These are phyloP conservation scores for Gobio occitaniae DNA, from an alignment of 2,797 vertebrate genomes.

Conservation along the genomic window DNA sequence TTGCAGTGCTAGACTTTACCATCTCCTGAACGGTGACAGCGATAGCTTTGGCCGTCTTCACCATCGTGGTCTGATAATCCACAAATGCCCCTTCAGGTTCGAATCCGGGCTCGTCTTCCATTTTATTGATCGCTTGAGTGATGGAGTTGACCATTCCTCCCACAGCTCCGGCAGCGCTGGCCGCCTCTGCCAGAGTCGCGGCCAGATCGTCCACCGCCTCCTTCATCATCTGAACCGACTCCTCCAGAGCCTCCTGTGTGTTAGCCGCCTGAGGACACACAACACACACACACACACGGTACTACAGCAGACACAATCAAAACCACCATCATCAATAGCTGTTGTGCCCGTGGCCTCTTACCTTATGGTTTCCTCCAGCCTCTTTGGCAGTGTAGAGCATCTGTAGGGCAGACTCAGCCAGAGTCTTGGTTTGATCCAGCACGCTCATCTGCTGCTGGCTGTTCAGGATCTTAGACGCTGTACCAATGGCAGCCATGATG, in stretches of 20 bases:
- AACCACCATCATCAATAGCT: background rate
- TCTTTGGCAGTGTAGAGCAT: slow-evolving; percentile 98
- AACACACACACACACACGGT: background rate
- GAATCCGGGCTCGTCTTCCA: slow-evolving; percentile 85
- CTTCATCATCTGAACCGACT: slow-evolving; percentile 98
- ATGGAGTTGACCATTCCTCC: slow-evolving; percentile 98
- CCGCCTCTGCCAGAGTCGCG: slow-evolving; percentile 90
- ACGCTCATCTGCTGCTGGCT: slow-evolving; percentile 99
- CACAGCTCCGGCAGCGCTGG: slow-evolving; percentile 92
- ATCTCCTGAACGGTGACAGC: slow-evolving; percentile 98
- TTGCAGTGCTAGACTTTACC: slow-evolving; percentile 75
- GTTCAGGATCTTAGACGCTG: slow-evolving; percentile 93
- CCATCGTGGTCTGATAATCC: slow-evolving; percentile 99
- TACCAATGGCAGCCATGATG: slow-evolving; percentile 90
- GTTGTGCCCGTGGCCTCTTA: slow-evolving; percentile 53
- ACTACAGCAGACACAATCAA: background rate
- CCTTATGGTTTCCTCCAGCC: slow-evolving; percentile 96
- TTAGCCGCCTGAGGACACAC: slow-evolving; percentile 86
- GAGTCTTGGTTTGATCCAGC: slow-evolving; percentile 95
- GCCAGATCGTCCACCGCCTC: slow-evolving; percentile 96
- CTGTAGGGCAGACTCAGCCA: slow-evolving; percentile 94
- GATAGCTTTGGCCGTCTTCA: slow-evolving; percentile 96
- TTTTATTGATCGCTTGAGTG: slow-evolving; percentile 93
- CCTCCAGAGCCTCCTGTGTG: slow-evolving; percentile 95
- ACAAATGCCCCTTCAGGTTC: slow-evolving; percentile 96